Conservation (phyloP, 2,888 invertebrate genomes). For the Rhogogaster chlorosoma region DNA sequence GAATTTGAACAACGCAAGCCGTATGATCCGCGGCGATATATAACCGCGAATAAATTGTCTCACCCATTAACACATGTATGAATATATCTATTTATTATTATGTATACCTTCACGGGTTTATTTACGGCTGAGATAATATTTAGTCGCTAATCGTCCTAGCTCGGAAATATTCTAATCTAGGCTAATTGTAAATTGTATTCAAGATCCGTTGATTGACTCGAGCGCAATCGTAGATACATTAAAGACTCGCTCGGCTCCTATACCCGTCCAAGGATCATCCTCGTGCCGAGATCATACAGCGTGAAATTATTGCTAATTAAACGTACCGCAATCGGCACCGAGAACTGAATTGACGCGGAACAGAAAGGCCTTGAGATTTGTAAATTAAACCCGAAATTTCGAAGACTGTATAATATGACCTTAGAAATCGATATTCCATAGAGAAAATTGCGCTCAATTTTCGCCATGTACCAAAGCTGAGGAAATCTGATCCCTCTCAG, state of each 20-base stretch:
- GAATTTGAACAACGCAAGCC: background rate
- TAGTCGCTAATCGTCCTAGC: background rate
- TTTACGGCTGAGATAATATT: background rate
- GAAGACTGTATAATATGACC: too few species aligned
- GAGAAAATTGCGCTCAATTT: too few species aligned
- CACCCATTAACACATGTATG: background rate
- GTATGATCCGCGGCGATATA: background rate
- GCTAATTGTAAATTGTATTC: conserved; percentile 39
- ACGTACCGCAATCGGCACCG: background rate
- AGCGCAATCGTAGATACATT: background rate
- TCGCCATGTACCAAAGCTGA: too few species aligned
- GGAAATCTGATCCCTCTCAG: too few species aligned
- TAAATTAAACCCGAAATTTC: too few species aligned
- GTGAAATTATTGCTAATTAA: conserved; percentile 27
- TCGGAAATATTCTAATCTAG: conserved; percentile 3
- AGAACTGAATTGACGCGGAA: background rate
- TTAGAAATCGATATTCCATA: too few species aligned
- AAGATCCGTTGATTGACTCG: conserved; percentile 35
- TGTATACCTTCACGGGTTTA: background rate
- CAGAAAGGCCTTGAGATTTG: background rate
- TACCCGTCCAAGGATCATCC: background rate
- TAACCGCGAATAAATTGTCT: conserved; percentile 20
- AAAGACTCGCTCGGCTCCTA: background rate
- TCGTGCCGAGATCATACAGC: background rate
- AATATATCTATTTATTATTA: background rate